Conservation (phyloP, 2,797 vertebrate genomes). For the Taenioides sp. region DNA sequence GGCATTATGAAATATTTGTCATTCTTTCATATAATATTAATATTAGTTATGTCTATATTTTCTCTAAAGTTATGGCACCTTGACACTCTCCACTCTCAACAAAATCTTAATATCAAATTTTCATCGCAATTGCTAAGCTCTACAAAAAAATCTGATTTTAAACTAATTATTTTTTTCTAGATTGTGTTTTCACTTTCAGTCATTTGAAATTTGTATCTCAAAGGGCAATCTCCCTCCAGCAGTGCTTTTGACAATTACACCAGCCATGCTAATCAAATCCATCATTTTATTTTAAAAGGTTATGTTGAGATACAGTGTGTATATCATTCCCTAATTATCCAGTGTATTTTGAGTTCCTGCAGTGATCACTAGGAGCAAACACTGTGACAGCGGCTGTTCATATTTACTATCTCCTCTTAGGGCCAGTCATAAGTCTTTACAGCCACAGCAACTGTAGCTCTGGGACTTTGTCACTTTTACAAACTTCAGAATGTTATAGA, state of each 20-base stretch:
- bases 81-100: too few species aligned
- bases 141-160: neutral
- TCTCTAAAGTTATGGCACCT: too few species aligned
- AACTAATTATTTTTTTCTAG: neutral
- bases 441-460: neutral
- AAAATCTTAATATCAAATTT: too few species aligned
- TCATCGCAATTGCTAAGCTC: too few species aligned
- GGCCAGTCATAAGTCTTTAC: neutral
- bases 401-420: conserved; percentile 7
- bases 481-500: neutral
- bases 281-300: conserved; percentile 7
- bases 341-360: neutral
- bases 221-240: neutral
- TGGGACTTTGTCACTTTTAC: neutral
- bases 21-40: too few species aligned
- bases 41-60: too few species aligned
- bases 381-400: conserved; percentile 2
- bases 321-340: conserved; percentile 7
- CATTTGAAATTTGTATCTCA: neutral
- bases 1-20: too few species aligned
- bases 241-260: neutral
- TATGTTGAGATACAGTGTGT: neutral
- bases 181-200: neutral
- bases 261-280: neutral
- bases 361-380: neutral